Percentiles rank a stretch among this genome's conserved stretches.
Conservation (phyloP, 2,797 vertebrate species). For the Sebastolobus alascanus region DNA sequence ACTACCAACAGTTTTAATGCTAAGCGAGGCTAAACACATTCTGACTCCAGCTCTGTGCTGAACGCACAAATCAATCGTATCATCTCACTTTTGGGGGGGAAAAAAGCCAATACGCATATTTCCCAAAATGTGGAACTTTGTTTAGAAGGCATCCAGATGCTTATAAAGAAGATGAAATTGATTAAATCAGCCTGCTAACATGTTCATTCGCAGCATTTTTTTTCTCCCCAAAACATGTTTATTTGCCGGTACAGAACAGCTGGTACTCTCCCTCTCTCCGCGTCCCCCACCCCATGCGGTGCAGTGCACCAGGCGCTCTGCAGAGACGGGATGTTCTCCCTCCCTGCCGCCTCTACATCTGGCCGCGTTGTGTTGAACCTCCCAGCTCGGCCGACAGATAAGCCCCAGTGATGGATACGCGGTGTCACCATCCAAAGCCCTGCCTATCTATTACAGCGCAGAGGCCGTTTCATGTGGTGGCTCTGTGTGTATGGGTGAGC, state of each 20-base stretch:
- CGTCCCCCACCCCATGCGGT: not conserved
- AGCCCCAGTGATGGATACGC: slow-evolving; percentile 74
- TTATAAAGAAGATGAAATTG: not conserved
- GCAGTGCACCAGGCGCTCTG: slow-evolving; percentile 26
- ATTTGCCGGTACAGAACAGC: slow-evolving; percentile 30
- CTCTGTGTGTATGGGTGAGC: slow-evolving; percentile 27
- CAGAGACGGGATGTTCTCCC: not conserved
- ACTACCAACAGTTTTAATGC: not conserved
- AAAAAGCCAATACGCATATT: not conserved
- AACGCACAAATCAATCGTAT: not conserved
- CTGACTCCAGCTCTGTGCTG: not conserved
- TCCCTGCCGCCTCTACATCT: slow-evolving; percentile 62
- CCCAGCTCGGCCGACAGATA: slow-evolving; percentile 61
- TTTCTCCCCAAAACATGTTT: not conserved
- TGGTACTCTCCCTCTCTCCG: slow-evolving; percentile 5
- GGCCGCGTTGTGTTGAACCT: slow-evolving; percentile 59
- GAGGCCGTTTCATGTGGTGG: slow-evolving; percentile 62
- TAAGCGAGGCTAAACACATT: not conserved
- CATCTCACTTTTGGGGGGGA: not conserved
- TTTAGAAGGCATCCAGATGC: not conserved
- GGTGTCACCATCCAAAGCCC: slow-evolving; percentile 63
- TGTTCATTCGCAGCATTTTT: slow-evolving; percentile 3
- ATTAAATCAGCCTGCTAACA: slow-evolving; percentile 5
- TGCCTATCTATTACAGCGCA: slow-evolving; percentile 65
- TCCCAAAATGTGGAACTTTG: not conserved